Evolutionary conservation across 2,797 vertebrate species (phyloP).

Genomic region (Eulemur albifrons): DNA sequence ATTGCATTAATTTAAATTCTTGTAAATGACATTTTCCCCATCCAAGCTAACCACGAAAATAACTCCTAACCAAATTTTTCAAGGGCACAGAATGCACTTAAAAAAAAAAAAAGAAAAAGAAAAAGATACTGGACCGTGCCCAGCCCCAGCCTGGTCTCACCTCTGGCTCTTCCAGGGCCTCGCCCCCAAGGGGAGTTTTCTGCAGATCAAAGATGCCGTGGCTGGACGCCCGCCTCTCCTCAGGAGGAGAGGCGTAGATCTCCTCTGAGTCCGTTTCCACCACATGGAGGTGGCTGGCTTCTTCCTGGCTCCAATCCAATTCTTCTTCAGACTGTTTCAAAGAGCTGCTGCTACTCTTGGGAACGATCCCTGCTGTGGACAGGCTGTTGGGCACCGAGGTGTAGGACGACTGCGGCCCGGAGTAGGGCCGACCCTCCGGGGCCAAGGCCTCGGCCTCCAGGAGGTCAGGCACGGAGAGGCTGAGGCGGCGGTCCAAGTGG

Average conservation of each 20-base stretch:
- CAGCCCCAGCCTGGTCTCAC: slow-evolving; percentile 65
- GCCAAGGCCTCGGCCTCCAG: slow-evolving; percentile 79
- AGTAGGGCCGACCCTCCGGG: slow-evolving; percentile 66
- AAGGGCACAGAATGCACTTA: not conserved
- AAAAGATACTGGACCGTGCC: not conserved
- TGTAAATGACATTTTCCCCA: not conserved
- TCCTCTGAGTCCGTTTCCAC: not conserved
- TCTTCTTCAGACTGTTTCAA: slow-evolving; percentile 73
- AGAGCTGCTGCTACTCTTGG: slow-evolving; percentile 72
- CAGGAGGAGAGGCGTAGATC: accelerated
- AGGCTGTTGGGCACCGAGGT: slow-evolving; percentile 78
- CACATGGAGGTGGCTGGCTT: not conserved
- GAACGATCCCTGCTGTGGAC: slow-evolving; percentile 67
- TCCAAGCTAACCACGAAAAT: slow-evolving; percentile 43
- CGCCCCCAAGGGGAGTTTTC: slow-evolving; percentile 30
- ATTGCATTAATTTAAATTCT: slow-evolving; percentile 56
- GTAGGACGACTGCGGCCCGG: slow-evolving; percentile 64
- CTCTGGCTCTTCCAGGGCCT: slow-evolving; percentile 65
- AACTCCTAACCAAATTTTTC: not conserved
- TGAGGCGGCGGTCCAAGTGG: slow-evolving; percentile 83
- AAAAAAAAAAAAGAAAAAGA: not conserved
- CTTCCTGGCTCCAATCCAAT: slow-evolving; percentile 73
- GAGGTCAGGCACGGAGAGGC: slow-evolving; percentile 85
- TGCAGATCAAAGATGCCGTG: slow-evolving; percentile 72
- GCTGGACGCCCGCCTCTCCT: slow-evolving; percentile 56